Conservation (phyloP, 64 coral and sea anemone genomes). For the Trachythela sp. region DNA sequence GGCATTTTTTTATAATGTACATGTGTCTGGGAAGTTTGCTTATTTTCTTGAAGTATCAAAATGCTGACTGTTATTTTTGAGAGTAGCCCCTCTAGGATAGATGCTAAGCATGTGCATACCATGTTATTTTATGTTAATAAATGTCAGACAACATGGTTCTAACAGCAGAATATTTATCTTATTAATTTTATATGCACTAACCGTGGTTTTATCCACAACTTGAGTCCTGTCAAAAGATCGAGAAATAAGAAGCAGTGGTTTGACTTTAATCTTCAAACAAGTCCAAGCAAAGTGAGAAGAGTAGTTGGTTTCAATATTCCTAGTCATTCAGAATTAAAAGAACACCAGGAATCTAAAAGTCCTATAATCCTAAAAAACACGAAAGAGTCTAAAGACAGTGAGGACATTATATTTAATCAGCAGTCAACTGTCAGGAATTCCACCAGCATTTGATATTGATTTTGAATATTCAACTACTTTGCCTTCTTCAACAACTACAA, state of each 20-base stretch:
- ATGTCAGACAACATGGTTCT: too few species aligned
- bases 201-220: neutral
- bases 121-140: too few species aligned
- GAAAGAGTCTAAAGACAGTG: neutral
- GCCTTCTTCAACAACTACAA: neutral
- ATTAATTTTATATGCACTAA: neutral
- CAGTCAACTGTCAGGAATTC: neutral
- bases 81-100: too few species aligned
- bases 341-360: neutral
- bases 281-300: neutral
- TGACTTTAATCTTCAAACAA: neutral
- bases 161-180: too few species aligned
- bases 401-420: slow-evolving; percentile 3
- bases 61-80: too few species aligned
- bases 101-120: too few species aligned
- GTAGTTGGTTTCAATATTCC: neutral
- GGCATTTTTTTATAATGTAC: too few species aligned
- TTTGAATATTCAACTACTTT: neutral
- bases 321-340: neutral
- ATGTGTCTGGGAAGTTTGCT: too few species aligned
- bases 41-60: too few species aligned
- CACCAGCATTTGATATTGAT: neutral
- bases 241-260: neutral
- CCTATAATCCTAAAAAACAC: neutral
- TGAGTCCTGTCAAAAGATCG: neutral